phyloP scores from a whole-genome alignment of 2,113 vertebrate species.

The Platysternon megacephalum region DNA sequence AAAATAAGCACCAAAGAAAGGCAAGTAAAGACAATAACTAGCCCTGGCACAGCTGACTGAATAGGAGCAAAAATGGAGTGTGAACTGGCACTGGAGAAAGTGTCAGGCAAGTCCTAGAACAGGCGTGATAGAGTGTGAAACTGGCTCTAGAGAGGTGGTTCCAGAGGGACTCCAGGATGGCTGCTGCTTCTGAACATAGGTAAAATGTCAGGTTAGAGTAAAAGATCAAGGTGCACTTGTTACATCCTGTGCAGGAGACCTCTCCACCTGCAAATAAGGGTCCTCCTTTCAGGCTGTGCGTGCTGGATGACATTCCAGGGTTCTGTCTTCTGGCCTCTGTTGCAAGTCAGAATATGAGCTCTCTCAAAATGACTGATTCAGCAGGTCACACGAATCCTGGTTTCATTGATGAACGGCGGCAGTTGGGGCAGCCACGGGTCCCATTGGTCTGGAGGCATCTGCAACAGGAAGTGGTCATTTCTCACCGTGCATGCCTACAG shows the following conservation, averaged over 20 bases:
- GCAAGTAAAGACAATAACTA: background rate
- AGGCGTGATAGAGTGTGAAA: background rate
- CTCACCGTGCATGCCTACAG: background rate
- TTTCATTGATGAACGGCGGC: constrained; percentile 92
- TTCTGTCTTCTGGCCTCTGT: constrained; percentile 63
- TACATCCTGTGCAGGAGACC: background rate
- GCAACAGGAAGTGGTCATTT: constrained; percentile 1
- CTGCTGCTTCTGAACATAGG: background rate
- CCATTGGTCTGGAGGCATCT: constrained; percentile 95
- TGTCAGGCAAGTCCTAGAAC: background rate
- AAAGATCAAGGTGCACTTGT: background rate
- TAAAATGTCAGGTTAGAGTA: background rate
- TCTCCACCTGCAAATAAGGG: background rate
- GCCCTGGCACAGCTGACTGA: background rate
- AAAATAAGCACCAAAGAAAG: background rate
- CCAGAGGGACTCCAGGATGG: background rate
- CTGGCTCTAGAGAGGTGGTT: background rate
- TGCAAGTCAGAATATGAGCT: background rate
- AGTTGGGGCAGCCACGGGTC: constrained; percentile 93
- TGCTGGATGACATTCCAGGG: constrained; percentile 65
- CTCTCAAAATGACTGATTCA: background rate
- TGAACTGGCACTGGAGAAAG: background rate
- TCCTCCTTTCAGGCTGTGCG: constrained; percentile 49
- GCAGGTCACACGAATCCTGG: constrained; percentile 92
- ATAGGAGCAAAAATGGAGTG: background rate